A percentile compares a stretch with the other conserved stretches of the same genome.
These are phyloP conservation scores for Bubo bubo DNA, from an alignment of 2,113 vertebrate genomes.

Conservation along the genomic window DNA sequence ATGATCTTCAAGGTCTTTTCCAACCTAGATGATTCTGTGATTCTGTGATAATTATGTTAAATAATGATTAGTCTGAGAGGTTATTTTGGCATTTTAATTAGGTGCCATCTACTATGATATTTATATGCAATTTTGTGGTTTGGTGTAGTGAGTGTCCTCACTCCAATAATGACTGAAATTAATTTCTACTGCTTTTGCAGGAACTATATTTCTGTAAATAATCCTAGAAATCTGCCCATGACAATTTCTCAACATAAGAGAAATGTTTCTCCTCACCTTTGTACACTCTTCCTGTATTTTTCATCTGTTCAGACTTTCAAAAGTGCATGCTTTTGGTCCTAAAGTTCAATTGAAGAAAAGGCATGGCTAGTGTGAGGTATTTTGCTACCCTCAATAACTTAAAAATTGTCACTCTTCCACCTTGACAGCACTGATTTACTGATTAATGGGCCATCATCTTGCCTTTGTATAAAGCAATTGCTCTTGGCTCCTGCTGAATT, in stretches of 20 bases:
- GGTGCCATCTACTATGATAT: not conserved
- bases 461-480: not conserved
- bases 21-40: too few relatives aligned
- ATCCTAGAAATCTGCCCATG: not conserved
- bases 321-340: not conserved
- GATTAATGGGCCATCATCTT: constrained; percentile 12
- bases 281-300: not conserved
- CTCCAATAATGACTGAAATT: not conserved
- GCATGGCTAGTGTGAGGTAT: not conserved
- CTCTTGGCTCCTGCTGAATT: not conserved
- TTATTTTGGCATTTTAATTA: not conserved
- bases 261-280: not conserved
- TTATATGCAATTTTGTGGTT: not conserved
- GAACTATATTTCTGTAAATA: not conserved
- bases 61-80: not conserved
- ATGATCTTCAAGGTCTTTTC: too few relatives aligned
- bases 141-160: not conserved
- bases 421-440: not conserved
- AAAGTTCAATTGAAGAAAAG: not conserved
- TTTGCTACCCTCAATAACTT: not conserved
- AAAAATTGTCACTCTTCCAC: not conserved
- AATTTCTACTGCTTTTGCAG: not conserved
- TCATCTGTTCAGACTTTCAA: not conserved
- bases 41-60: not conserved
- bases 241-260: not conserved